Evolutionary conservation across 2,113 vertebrate genomes (phyloP).

Genomic region (Capreolus pygargus): DNA sequence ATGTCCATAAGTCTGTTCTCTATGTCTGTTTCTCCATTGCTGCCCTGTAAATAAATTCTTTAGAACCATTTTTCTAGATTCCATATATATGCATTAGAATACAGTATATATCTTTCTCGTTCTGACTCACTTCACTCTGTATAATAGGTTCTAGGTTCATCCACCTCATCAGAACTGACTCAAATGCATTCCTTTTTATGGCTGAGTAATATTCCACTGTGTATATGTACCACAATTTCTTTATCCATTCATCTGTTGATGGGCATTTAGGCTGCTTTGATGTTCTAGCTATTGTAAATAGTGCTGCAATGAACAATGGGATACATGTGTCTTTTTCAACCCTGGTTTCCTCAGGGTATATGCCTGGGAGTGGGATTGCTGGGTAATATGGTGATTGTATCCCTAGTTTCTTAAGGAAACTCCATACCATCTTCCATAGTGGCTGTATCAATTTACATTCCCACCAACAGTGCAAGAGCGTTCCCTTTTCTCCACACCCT

Average conservation of each 20-base stretch:
- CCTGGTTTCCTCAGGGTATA: neutral
- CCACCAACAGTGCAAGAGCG: neutral
- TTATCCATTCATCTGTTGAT: neutral
- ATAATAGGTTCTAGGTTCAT: neutral
- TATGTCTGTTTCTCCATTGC: neutral
- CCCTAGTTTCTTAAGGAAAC: neutral
- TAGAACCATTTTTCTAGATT: neutral
- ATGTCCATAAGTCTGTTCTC: neutral
- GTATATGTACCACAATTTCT: neutral
- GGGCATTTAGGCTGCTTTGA: neutral
- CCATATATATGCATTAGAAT: accelerated
- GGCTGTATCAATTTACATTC: neutral
- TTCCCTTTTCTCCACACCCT: neutral
- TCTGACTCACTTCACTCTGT: neutral
- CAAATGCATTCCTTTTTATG: neutral
- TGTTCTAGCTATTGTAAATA: neutral
- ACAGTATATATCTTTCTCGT: accelerated
- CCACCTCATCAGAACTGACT: neutral
- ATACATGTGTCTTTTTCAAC: neutral
- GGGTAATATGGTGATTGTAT: neutral
- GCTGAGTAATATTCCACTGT: neutral
- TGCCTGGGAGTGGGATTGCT: neutral
- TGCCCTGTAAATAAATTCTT: neutral
- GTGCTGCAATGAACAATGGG: neutral
- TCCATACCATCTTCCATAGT: accelerated